Evolutionary conservation across 1,140 invertebrate genomes (phyloP), one percentile per base, ranked within the genome.

Genomic region (Drosophila novamexicana): DNA sequence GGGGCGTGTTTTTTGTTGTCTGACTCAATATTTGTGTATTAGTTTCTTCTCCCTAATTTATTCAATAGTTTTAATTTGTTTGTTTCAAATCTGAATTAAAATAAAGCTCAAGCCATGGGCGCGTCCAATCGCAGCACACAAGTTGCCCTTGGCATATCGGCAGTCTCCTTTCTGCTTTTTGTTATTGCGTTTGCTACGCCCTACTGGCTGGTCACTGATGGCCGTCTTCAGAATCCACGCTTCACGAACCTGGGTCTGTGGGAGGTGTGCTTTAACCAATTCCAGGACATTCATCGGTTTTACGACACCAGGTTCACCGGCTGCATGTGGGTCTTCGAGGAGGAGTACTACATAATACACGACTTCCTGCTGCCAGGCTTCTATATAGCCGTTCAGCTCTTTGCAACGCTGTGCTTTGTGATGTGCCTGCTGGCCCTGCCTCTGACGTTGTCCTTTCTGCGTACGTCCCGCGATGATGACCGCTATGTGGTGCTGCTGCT

Each of bases 291-390:
- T 8, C 96, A 97, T 90, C 95, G 96, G 79, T 94, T 94, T 79
- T 97, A 96, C 84, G 97, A 98, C 74, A 95, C 94, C 4, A 93
- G 93, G 56, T 97, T 98, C 81, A 94, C 93, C 37, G 96, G 96
- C 0, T 98, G 97, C 89, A 97, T 97, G 95, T 98, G 97, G 97
- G 95, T 98, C 29, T 97, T 98, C 83, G 96, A 97, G 93, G 97
- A 98, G 92, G 97, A 98, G 93, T 98, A 97, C 86, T 97, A 97
- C 82, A 97, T 98, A 65, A 96, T 97, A 74, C 95, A 96, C 81
- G 96, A 97, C 74, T 95, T 97, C 64, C 93, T 98, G 10, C 90
- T 97, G 75, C 96, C 96, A 42, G 96, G 96, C 47, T 99, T 98
- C 93, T 99, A 98, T 86, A 96, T 99, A 44, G 95, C 96, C 0